These are phyloP conservation scores for Pomatostomus ruficeps DNA, from an alignment of 2,113 vertebrate genomes.

Conservation along the genomic window DNA sequence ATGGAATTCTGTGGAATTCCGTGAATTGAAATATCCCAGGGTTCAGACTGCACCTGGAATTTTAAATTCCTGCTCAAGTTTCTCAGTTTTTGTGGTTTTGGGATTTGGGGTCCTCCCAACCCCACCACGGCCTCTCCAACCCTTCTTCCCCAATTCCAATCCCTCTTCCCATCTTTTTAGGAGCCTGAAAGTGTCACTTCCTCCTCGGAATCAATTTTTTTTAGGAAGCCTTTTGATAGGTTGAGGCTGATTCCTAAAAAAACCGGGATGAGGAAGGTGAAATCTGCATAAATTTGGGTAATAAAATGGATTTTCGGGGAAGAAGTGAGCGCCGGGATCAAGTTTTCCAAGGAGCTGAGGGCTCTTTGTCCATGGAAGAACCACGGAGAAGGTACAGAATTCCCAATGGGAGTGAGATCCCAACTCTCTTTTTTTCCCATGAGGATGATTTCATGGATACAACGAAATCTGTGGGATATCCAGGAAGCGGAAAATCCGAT, in stretches of 20 bases:
- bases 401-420: fast-evolving
- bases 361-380: neutral
- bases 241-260: neutral
- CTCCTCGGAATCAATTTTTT: neutral
- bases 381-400: neutral
- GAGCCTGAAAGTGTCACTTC: fast-evolving
- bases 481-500: neutral
- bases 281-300: fast-evolving
- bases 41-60: fast-evolving
- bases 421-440: neutral
- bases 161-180: neutral
- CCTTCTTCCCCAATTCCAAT: neutral
- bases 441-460: neutral
- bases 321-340: no score
- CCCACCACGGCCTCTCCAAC: fast-evolving
- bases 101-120: neutral
- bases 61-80: neutral
- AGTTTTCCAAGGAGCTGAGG: no score
- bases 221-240: neutral
- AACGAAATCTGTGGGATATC: fast-evolving
- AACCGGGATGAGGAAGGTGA: fast-evolving
- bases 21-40: fast-evolving
- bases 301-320: neutral
- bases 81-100: neutral
- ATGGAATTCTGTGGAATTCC: fast-evolving